phyloP scores from a whole-genome alignment of 2,888 invertebrate genomes.

The Ligdia adustata region DNA sequence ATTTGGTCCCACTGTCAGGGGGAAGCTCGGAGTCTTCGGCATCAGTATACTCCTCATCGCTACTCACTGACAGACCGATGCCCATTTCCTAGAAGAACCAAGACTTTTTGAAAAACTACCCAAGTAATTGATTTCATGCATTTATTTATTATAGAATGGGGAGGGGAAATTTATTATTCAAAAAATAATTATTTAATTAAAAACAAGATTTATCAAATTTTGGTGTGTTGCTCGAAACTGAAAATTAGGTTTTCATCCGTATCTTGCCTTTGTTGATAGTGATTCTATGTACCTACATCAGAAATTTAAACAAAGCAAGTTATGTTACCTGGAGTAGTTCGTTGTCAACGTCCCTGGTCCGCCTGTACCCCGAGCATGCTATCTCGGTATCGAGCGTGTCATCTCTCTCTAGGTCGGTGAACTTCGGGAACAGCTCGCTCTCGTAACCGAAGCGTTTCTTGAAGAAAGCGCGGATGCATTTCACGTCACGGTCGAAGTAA shows the following conservation, averaged over 20 bases:
- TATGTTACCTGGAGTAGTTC: conserved; percentile 83
- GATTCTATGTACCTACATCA: too few relatives aligned
- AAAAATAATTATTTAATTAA: too few relatives aligned
- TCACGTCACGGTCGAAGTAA: conserved; percentile 97
- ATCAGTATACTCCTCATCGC: conserved; percentile 60
- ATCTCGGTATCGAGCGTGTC: conserved; percentile 95
- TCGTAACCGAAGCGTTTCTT: conserved; percentile 94
- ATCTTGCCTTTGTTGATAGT: not conserved
- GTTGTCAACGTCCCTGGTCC: conserved; percentile 91
- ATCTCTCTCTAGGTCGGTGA: conserved; percentile 89
- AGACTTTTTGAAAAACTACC: not conserved
- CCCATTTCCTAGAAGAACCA: conserved; percentile 66
- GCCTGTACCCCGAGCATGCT: conserved; percentile 96
- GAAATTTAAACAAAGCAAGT: not conserved
- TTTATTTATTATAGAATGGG: too few relatives aligned
- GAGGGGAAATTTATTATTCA: too few relatives aligned
- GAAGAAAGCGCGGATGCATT: conserved; percentile 96
- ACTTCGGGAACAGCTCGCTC: conserved; percentile 91
- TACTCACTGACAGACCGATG: conserved; percentile 65
- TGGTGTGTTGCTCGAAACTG: too few relatives aligned
- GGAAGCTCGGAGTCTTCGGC: conserved; percentile 49
- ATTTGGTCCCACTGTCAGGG: conserved; percentile 50
- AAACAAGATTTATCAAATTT: too few relatives aligned
- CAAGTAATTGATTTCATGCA: not conserved
- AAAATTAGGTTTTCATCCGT: too few relatives aligned